These are phyloP conservation scores for Aporophyla lueneburgensis DNA, from an alignment of 2,888 invertebrate species.

Conservation along the genomic window DNA sequence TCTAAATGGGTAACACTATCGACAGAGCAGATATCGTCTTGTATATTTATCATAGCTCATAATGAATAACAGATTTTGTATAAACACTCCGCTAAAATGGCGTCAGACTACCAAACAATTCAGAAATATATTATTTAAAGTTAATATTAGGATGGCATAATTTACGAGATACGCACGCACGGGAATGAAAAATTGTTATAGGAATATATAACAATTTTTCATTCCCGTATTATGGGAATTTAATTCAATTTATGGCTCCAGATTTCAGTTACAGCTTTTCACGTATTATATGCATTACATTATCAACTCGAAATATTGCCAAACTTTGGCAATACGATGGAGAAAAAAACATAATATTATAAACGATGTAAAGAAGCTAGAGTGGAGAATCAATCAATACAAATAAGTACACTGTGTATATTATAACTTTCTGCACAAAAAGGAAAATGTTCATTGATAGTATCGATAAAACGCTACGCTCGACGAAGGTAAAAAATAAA, in stretches of 20 bases:
- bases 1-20: neutral
- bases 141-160: slow-evolving; percentile 18
- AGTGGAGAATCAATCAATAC: neutral
- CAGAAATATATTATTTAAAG: slow-evolving; percentile 29
- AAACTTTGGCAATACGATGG: slow-evolving; percentile 31
- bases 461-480: neutral
- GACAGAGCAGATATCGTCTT: neutral
- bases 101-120: slow-evolving; percentile 1
- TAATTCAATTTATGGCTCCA: slow-evolving; percentile 42
- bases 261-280: slow-evolving; percentile 23
- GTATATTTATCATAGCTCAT: slow-evolving; percentile 9
- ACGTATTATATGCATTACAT: slow-evolving; percentile 35
- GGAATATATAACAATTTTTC: slow-evolving; percentile 26
- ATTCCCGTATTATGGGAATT: slow-evolving; percentile 44
- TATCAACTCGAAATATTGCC: slow-evolving; percentile 25
- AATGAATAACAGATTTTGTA: slow-evolving; percentile 23
- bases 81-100: slow-evolving; percentile 12
- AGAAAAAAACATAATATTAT: slow-evolving; percentile 19
- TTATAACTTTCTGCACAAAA: neutral
- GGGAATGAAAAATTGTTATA: too few species aligned
- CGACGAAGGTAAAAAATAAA: neutral
- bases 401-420: neutral
- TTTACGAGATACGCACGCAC: slow-evolving; percentile 24
- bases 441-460: neutral
- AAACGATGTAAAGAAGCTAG: neutral